Evolutionary conservation across 2,888 invertebrate genomes (phyloP), one percentile per base, ranked within the genome.

Genomic region (Megalurothrips usitatus): DNA sequence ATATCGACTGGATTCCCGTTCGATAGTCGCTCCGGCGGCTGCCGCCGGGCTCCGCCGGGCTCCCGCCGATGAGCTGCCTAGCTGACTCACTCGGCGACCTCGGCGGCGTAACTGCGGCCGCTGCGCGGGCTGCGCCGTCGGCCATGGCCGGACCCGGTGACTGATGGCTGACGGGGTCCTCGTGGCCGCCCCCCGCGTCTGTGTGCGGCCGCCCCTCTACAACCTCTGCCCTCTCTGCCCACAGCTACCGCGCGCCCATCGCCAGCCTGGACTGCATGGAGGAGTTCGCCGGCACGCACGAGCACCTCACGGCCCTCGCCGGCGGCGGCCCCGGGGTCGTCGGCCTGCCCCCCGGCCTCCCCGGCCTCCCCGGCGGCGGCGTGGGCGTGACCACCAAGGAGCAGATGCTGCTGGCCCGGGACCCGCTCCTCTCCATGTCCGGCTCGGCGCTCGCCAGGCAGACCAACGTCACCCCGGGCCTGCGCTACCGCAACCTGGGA

Each of bases 181-280:
- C n/a, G n/a, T 43, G 34, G 34, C 34, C 34, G n/a, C n/a, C n/a
- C n/a, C n/a, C n/a, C n/a, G n/a, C 52, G 17, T 11, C 11, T 17
- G 52, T 52, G 17, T 52, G 52, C 17, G 52, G 52, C 52, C 19
- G 52, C 34, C 6, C 6, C 34, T 43, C 34, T 43, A 43, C 34
- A 43, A 43, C 17, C 19, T 58, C 58, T 58, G 58, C 19, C 84
- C 81, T 83, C 83, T 82, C 82, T 84, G 83, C 87, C 88, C 34
- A 34, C 89, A 93, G 96, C 92, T 96, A 95, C 91, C 93, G 96
- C 87, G 96, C 96, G 85, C 96, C 96, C 85, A 96, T 96, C 89
- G 96, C 96, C 85, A 96, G 95, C 87, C 90, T 96, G 87, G 96
- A 96, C 91, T 96, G 96, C 89, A 96, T 96, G 95, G 96, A 96